These are phyloP conservation scores for Lamellibrachia satsuma DNA, from an alignment of 2,888 invertebrate species.

Conservation along the genomic window DNA sequence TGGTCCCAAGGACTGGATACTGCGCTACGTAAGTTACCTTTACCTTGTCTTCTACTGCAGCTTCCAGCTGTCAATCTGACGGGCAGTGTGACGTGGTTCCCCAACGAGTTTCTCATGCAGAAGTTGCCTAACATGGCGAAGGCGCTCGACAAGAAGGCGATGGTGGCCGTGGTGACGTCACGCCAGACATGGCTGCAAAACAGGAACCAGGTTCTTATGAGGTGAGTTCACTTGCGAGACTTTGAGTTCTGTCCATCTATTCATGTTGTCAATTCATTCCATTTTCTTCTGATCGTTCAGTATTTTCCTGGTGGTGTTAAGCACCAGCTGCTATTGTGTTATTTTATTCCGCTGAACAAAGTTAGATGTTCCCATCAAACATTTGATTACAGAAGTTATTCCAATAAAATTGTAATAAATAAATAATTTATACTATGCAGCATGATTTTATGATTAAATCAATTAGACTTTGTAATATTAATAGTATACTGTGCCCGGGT, in stretches of 20 bases:
- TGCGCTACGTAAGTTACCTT: background rate
- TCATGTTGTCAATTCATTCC: no score
- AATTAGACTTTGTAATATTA: background rate
- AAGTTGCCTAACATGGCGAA: constrained; percentile 71
- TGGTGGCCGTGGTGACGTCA: constrained; percentile 64
- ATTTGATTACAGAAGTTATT: no score
- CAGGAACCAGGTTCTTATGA: constrained; percentile 69
- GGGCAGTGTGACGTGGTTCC: constrained; percentile 86
- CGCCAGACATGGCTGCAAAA: constrained; percentile 68
- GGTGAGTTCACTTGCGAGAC: constrained; percentile 45
- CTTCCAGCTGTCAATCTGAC: constrained; percentile 81
- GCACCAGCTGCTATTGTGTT: no score
- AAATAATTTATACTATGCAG: background rate
- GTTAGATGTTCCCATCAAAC: no score
- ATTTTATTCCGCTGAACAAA: no score
- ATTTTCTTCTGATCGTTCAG: no score
- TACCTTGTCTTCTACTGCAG: constrained; percentile 62
- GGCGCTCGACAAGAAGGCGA: constrained; percentile 68
- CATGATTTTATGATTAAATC: background rate
- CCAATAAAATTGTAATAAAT: no score
- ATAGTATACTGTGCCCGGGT: background rate
- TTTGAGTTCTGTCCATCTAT: no score
- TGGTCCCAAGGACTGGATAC: no score
- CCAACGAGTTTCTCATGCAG: constrained; percentile 80
- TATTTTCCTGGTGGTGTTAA: no score